Evolutionary conservation across 2,888 invertebrate species (phyloP).

Genomic region (Drosophila anomalata): DNA sequence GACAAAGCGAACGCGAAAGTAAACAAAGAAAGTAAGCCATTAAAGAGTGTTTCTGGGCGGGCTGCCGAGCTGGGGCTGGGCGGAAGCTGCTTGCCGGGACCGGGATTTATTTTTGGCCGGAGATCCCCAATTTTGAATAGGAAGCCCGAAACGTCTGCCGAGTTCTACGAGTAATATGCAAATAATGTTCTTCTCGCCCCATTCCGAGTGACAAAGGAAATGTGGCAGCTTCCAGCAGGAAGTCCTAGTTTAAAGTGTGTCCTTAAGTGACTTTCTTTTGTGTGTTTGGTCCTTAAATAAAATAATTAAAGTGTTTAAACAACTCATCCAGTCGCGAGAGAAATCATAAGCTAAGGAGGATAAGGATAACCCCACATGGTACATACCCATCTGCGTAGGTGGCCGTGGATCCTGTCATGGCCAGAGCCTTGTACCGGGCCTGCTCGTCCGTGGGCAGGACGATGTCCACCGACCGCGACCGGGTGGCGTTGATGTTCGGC

Average conservation of each 20-base stretch:
- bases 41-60: slow-evolving; percentile 5
- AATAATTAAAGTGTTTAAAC: not conserved
- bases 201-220: not conserved
- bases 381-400: slow-evolving; percentile 64
- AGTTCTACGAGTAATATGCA: not conserved
- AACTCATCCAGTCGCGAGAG: not conserved
- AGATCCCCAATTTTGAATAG: not conserved
- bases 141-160: not conserved
- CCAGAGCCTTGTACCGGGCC: slow-evolving; percentile 93
- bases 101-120: not conserved
- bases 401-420: slow-evolving; percentile 86
- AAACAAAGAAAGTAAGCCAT: slow-evolving; percentile 12
- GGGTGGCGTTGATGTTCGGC: slow-evolving; percentile 88
- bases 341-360: not conserved
- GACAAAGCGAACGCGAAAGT: slow-evolving; percentile 18
- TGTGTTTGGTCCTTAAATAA: too few species aligned
- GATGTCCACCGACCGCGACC: slow-evolving; percentile 94
- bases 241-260: too few species aligned
- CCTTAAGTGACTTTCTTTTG: too few species aligned
- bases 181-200: not conserved
- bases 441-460: slow-evolving; percentile 94
- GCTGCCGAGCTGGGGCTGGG: not conserved
- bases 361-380: not conserved
- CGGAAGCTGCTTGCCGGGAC: not conserved
- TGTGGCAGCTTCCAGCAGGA: not conserved